Evolutionary conservation across 2,888 invertebrate genomes (phyloP), one percentile per base, ranked within the genome.

Genomic region (Sepiola atlantica): DNA sequence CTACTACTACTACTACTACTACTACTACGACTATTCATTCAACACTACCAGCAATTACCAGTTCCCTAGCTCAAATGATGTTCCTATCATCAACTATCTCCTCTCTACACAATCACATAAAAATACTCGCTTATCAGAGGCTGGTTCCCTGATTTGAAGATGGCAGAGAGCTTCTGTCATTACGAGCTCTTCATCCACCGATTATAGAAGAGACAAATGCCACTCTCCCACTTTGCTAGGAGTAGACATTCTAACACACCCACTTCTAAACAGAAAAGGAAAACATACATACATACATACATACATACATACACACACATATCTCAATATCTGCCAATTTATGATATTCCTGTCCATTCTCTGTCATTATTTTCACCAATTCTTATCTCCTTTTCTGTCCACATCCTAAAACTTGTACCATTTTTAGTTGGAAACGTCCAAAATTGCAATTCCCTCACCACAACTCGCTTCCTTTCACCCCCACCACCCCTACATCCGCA

Each of bases 61-160:
- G 32, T 77, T 77, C 3, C n/a, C n/a, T 14, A 16, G 32, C n/a
- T 77, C 77, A 77, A n/a, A 77, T 77, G 45, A 45, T 18, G 77
- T 32, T 77, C n/a, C n/a, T 77, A 77, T 77, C 77, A 14, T n/a
- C 77, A 32, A 77, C n/a, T 77, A 77, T 77, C 77, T 77, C 77
- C n/a, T n/a, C 77, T 21, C 77, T 14, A 77, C 32, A 16, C 16
- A 16, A 77, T 77, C n/a, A 77, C n/a, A 18, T 77, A 77, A 77
- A 77, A 77, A 77, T 77, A 77, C n/a, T 77, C n/a, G n/a, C n/a
- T 77, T 77, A 77, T 77, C 77, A 77, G n/a, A n/a, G 77, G n/a
- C 77, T 77, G 77, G 12, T n/a, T 77, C 32, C 77, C 32, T 16
- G 32, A n/a, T 77, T 77, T n/a, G 77, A 77, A 77, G n/a, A 77